phyloP scores from a whole-genome alignment of 2,888 invertebrate genomes.

The Stenurella melanura region DNA sequence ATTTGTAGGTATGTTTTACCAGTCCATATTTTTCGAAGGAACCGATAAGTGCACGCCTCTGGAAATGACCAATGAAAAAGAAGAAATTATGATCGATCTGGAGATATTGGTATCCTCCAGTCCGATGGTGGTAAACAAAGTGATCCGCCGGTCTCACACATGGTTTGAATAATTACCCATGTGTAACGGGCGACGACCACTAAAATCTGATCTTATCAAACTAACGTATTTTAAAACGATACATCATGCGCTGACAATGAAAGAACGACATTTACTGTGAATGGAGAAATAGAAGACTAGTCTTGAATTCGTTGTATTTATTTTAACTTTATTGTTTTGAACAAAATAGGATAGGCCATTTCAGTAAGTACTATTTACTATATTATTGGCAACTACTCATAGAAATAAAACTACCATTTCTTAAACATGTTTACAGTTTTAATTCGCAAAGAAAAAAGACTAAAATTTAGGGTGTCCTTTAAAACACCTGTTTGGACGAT shows the following conservation, averaged over 20 bases:
- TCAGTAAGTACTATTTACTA: no score
- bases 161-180: conserved; percentile 43
- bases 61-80: conserved; percentile 28
- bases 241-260: conserved; percentile 22
- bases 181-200: conserved; percentile 42
- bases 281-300: not conserved
- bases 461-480: no score
- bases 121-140: conserved; percentile 46
- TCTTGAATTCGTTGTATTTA: not conserved
- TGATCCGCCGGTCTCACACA: conserved; percentile 42
- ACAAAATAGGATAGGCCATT: no score
- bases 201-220: not conserved
- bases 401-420: no score
- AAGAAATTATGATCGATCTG: conserved; percentile 37
- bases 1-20: not conserved
- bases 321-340: no score
- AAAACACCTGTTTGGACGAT: no score
- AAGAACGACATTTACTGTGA: not conserved
- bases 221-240: conserved; percentile 1
- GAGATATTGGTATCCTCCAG: conserved; percentile 34
- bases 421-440: no score
- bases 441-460: no score
- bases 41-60: conserved; percentile 28
- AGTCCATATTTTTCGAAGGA: conserved; percentile 39
- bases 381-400: no score